Conservation (phyloP, 2,797 vertebrate species). For the Cryptoblepharus egeriae region DNA sequence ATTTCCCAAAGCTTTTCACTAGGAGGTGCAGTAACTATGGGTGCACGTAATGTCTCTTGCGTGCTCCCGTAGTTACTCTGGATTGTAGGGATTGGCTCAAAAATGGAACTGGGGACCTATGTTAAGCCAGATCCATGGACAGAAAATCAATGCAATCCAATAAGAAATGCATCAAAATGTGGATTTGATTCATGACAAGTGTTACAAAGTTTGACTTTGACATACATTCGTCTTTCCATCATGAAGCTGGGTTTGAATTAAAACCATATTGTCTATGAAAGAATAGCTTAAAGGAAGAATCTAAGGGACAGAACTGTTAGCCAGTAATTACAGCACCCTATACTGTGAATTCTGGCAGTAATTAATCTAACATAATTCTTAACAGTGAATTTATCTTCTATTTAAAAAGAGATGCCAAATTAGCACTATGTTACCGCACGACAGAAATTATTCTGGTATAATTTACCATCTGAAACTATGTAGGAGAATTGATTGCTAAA, state of each 20-base stretch:
- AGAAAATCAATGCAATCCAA: conserved; percentile 14
- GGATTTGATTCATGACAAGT: conserved; percentile 58
- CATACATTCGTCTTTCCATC: conserved; percentile 62
- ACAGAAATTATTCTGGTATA: conserved; percentile 65
- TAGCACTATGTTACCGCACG: conserved; percentile 67
- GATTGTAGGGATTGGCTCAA: too few species aligned
- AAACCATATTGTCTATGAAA: conserved; percentile 66
- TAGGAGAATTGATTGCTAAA: conserved; percentile 63
- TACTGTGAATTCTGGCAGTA: conserved; percentile 68
- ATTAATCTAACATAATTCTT: conserved; percentile 77
- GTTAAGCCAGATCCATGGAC: too few species aligned
- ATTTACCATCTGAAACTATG: conserved; percentile 65
- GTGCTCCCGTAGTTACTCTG: too few species aligned
- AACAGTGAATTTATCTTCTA: conserved; percentile 71
- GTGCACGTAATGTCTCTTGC: too few species aligned
- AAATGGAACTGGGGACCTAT: too few species aligned
- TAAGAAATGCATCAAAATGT: conserved; percentile 46
- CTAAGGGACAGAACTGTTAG: conserved; percentile 72
- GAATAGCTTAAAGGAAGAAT: conserved; percentile 71
- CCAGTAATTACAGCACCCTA: conserved; percentile 73
- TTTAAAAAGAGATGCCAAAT: conserved; percentile 73
- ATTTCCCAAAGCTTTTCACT: too few species aligned
- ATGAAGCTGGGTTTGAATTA: conserved; percentile 65
- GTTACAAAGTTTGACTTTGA: conserved; percentile 59
- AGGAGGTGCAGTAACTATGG: too few species aligned